Conservation (phyloP, 2,797 vertebrate genomes). For the Moxostoma hubbsi region DNA sequence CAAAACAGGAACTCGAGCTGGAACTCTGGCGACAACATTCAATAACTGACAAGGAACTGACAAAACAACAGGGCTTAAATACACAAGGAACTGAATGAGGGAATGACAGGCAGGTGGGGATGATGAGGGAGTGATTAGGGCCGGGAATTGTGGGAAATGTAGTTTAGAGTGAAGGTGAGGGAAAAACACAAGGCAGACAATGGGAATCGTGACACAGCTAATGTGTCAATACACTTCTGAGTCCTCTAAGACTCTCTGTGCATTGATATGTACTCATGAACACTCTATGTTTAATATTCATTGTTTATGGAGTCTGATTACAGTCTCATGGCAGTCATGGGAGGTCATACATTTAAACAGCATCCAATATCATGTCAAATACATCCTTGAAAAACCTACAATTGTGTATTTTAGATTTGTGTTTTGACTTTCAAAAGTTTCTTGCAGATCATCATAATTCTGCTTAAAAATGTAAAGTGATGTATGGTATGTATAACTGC, state of each 20-base stretch:
- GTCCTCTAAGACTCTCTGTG: not conserved
- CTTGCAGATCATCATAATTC: not conserved
- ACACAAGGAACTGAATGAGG: no score
- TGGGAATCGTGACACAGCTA: not conserved
- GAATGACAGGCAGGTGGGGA: no score
- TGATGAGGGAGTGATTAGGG: no score
- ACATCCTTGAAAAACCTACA: not conserved
- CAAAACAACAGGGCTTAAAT: no score
- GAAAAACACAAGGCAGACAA: no score
- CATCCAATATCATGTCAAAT: not conserved
- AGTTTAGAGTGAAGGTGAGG: no score
- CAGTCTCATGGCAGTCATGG: not conserved
- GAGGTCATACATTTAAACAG: not conserved
- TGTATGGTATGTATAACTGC: not conserved
- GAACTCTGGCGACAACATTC: no score
- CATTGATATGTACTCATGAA: constrained; percentile 56
- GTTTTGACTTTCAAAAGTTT: constrained; percentile 3
- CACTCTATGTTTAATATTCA: not conserved
- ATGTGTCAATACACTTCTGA: constrained; percentile 2
- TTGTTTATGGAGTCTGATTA: not conserved
- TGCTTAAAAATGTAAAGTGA: not conserved
- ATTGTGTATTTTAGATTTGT: not conserved
- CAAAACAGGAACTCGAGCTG: no score
- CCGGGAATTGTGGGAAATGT: no score
- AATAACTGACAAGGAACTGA: no score